Conservation (phyloP, 2,888 invertebrate species). For the Villa cingulata region DNA sequence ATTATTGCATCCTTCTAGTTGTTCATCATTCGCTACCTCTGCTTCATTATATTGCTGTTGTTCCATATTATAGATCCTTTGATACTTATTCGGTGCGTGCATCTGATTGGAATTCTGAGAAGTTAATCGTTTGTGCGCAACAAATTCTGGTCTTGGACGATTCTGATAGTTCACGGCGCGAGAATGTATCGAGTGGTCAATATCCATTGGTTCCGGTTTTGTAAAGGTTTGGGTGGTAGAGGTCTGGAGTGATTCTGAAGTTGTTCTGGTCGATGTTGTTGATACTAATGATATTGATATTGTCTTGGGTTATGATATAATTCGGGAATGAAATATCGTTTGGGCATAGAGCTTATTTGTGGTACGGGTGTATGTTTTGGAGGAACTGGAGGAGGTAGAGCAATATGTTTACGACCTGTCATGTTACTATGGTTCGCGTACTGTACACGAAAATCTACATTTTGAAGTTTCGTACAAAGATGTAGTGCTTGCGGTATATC, state of each 20-base stretch:
- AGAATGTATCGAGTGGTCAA: conserved; percentile 8
- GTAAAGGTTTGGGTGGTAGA: conserved; percentile 9
- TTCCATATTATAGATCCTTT: background rate
- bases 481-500: conserved; percentile 1
- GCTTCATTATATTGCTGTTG: no score
- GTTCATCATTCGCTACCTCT: no score
- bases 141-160: background rate
- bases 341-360: no score
- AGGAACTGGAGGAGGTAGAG: background rate
- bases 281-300: background rate
- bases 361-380: no score
- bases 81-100: background rate
- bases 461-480: conserved; percentile 1
- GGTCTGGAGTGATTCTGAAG: no score
- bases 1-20: no score
- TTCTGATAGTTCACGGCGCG: conserved; percentile 12
- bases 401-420: background rate
- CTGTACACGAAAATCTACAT: background rate
- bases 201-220: conserved; percentile 11
- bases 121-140: background rate
- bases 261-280: background rate
- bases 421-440: background rate
- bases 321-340: background rate
- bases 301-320: background rate
- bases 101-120: background rate